Evolutionary conservation across 2,888 invertebrate species (phyloP), one percentile per base, ranked within the genome.

Genomic region (Lithosia quadra): DNA sequence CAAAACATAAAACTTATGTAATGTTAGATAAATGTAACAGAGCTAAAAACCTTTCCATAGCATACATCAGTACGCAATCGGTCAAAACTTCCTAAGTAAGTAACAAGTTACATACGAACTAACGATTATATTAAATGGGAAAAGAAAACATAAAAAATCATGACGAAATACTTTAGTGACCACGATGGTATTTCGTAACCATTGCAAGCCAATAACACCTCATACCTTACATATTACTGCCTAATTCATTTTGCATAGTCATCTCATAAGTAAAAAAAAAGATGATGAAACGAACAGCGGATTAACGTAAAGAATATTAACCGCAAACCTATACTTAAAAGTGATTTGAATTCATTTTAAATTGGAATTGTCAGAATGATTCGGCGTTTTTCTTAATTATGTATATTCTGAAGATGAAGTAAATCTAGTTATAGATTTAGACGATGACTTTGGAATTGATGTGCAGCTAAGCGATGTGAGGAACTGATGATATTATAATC

Each of bases 201-300:
- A 58, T 57, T 57, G 24, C 28, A 57, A 57, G 57, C 57, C 57
- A 18, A 57, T 18, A 57, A 57, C n/a, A 58, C 33, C 15, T 18
- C n/a, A 10, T 10, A 10, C n/a, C 10, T 58, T n/a, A 49, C 49
- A n/a, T 49, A 49, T 49, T 49, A 49, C n/a, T 49, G 9, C 49
- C n/a, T 49, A 9, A 49, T 49, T 49, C 18, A 49, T 34, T 33
- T 33, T 33, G 33, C 58, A 33, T 28, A 28, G 28, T 28, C 28
- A 15, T 58, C 58, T 33, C 58, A 34, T 15, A 15, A 56, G 15
- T 18, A 34, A 58, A 18, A 58, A 58, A 58, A 58, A 58, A 15
- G 28, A 22, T 56, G 24, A 24, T 21, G 49, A 49, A 49, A 49
- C 55, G 55, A 58, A 58, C 34, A 33, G 15, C 34, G 58, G 9